phyloP scores from a whole-genome alignment of 2,797 vertebrate species.

The Coregonus sp. region DNA sequence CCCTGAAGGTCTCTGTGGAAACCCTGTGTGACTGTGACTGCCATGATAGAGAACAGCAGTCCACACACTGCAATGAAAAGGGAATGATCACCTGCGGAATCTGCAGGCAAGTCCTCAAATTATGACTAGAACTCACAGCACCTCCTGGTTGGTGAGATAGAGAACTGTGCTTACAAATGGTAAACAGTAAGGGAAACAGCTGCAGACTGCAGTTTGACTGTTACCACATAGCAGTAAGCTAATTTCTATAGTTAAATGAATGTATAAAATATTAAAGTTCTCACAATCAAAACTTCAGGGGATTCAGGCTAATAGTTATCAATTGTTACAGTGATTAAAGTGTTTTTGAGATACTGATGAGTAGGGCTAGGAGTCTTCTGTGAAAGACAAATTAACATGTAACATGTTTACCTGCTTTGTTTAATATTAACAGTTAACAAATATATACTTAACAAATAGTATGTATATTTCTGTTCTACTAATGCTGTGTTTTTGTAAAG shows the following conservation, averaged over 20 bases:
- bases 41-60: slow-evolving; percentile 29
- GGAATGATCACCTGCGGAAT: slow-evolving; percentile 74
- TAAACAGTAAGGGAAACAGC: background rate
- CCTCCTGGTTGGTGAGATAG: background rate
- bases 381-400: no score
- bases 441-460: no score
- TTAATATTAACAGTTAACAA: no score
- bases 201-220: background rate
- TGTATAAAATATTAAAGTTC: background rate
- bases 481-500: no score
- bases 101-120: slow-evolving; percentile 69
- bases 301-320: background rate
- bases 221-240: background rate
- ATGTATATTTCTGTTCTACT: no score
- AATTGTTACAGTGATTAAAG: background rate
- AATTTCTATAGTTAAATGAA: background rate
- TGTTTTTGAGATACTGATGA: background rate
- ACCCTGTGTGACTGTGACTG: slow-evolving; percentile 75
- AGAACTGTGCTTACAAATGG: background rate
- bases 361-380: background rate
- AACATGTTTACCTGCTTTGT: no score
- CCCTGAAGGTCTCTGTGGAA: slow-evolving; percentile 65
- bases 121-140: background rate
- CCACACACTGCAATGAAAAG: slow-evolving; percentile 60
- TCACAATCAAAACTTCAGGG: background rate